These are phyloP conservation scores for Charanyca ferruginea DNA, from an alignment of 2,888 invertebrate species.

Conservation along the genomic window DNA sequence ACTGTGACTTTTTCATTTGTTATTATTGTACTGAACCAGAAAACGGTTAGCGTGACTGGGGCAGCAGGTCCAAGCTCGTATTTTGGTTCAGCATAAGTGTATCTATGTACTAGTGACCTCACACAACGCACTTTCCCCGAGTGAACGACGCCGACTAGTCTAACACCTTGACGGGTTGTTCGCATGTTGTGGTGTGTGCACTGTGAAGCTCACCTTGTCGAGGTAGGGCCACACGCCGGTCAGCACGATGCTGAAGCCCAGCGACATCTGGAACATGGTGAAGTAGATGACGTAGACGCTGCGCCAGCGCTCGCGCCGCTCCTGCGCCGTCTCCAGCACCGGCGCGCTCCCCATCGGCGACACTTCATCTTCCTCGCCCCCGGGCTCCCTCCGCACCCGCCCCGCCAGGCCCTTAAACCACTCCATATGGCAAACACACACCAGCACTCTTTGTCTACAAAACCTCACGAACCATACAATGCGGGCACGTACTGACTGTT, in stretches of 20 bases:
- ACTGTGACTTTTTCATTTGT: no score
- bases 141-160: conserved; percentile 7
- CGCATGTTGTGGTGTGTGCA: neutral
- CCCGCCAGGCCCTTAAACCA: conserved; percentile 75
- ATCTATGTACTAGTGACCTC: conserved; percentile 10
- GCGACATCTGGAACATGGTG: conserved; percentile 97
- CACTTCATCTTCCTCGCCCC: conserved; percentile 28
- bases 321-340: conserved; percentile 92
- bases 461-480: conserved; percentile 13
- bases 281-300: conserved; percentile 96
- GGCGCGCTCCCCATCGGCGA: conserved; percentile 30
- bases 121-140: conserved; percentile 33
- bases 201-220: conserved; percentile 92
- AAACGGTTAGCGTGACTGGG: no score
- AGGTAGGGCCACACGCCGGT: conserved; percentile 97
- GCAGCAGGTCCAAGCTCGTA: no score
- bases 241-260: conserved; percentile 96
- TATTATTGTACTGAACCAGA: no score
- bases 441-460: conserved; percentile 31
- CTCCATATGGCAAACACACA: conserved; percentile 71
- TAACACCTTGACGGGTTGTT: conserved; percentile 33
- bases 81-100: neutral
- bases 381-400: conserved; percentile 56
- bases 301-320: conserved; percentile 94
- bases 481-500: conserved; percentile 4